Conservation (phyloP, 2,113 vertebrate genomes). For the Anguilla rostrata region DNA sequence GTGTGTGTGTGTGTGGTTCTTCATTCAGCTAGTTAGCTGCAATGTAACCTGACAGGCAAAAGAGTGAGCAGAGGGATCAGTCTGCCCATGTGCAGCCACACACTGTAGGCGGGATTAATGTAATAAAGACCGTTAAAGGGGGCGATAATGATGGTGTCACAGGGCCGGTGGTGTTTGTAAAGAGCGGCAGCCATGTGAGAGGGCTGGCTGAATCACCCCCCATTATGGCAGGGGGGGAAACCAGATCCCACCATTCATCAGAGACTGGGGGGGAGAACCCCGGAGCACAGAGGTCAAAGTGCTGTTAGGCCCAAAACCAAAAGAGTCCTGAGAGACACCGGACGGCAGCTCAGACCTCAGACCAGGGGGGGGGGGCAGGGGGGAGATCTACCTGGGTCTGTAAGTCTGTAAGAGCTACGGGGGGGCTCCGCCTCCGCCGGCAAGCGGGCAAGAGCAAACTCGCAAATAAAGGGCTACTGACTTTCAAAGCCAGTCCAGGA, state of each 20-base stretch:
- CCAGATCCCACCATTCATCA: neutral
- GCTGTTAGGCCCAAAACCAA: neutral
- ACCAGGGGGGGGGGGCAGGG: slow-evolving; percentile 14
- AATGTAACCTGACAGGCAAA: neutral
- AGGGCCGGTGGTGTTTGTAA: neutral
- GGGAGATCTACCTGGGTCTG: slow-evolving; percentile 1
- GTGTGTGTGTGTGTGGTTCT: neutral
- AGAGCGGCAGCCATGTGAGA: neutral
- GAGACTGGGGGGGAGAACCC: neutral
- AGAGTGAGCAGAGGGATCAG: neutral
- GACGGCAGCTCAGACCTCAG: neutral
- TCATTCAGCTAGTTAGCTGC: neutral
- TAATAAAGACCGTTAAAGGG: slow-evolving; percentile 7
- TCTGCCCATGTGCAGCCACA: neutral
- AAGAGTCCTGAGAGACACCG: slow-evolving; percentile 7
- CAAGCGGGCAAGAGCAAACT: slow-evolving; percentile 67
- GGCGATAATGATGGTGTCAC: neutral
- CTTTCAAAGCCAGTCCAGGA: slow-evolving; percentile 44
- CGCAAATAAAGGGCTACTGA: slow-evolving; percentile 60
- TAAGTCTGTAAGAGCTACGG: neutral
- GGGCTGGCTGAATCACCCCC: neutral
- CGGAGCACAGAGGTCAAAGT: slow-evolving; percentile 20
- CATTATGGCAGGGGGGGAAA: neutral
- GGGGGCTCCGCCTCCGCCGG: slow-evolving; percentile 56
- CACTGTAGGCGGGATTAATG: neutral